Conservation (phyloP, 2,797 vertebrate genomes). For the Remorina albescens region DNA sequence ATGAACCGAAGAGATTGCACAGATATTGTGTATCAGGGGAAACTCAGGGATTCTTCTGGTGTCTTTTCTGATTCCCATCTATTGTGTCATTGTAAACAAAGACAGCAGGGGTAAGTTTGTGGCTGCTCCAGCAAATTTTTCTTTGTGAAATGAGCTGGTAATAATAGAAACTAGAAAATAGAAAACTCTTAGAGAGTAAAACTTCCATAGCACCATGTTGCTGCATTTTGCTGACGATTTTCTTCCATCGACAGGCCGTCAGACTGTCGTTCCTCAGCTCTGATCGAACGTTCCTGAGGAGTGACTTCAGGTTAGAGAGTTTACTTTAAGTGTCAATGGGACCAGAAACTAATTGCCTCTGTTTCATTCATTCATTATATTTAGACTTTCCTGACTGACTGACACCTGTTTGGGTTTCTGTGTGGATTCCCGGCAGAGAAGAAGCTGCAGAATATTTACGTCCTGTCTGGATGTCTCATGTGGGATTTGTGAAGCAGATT, state of each 20-base stretch:
- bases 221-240: background rate
- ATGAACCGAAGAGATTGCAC: constrained; percentile 5
- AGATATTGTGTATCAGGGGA: background rate
- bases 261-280: background rate
- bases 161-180: background rate
- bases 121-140: background rate
- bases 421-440: background rate
- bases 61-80: background rate
- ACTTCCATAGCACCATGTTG: too few species aligned
- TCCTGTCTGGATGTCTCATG: too few species aligned
- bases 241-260: background rate
- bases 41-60: constrained; percentile 5
- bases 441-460: background rate
- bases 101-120: constrained; percentile 41
- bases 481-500: background rate
- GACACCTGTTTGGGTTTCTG: too few species aligned
- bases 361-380: too few species aligned
- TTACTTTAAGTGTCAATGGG: too few species aligned
- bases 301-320: too few species aligned
- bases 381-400: too few species aligned
- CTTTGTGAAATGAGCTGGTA: background rate
- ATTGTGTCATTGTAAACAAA: background rate
- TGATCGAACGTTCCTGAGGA: too few species aligned
- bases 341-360: too few species aligned
- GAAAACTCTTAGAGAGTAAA: background rate